A percentile compares a stretch with the other conserved stretches of the same genome.
phyloP scores from a whole-genome alignment of 2,113 vertebrate genomes.

The Esox niger region DNA sequence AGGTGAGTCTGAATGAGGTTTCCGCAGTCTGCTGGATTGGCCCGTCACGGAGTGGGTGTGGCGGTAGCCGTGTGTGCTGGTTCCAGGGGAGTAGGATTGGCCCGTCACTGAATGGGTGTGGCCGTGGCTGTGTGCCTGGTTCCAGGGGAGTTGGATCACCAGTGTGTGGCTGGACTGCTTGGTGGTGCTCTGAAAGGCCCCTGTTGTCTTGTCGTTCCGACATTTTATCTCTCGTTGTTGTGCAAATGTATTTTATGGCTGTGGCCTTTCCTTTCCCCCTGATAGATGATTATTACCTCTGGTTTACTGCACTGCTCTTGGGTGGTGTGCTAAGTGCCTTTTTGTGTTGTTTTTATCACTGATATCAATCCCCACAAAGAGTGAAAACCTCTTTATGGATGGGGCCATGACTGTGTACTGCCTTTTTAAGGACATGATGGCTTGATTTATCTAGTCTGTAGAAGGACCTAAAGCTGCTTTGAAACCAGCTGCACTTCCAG shows the following conservation, averaged over 20 bases:
- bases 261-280: slow-evolving; percentile 39
- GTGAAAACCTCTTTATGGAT: slow-evolving; percentile 38
- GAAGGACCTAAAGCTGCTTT: slow-evolving; percentile 42
- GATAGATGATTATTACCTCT: slow-evolving; percentile 50
- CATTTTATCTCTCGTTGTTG: slow-evolving; percentile 65
- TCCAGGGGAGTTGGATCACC: slow-evolving; percentile 26
- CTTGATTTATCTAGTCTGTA: slow-evolving; percentile 59
- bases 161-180: slow-evolving; percentile 32
- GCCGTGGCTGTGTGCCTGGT: slow-evolving; percentile 25
- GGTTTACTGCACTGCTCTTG: slow-evolving; percentile 51
- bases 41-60: slow-evolving; percentile 9
- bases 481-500: slow-evolving; percentile 41
- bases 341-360: slow-evolving; percentile 55
- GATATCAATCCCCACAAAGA: slow-evolving; percentile 57
- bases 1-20: background rate
- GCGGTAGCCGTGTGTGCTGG: slow-evolving; percentile 23
- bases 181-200: slow-evolving; percentile 40
- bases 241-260: slow-evolving; percentile 66
- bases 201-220: slow-evolving; percentile 57
- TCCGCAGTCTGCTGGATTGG: background rate
- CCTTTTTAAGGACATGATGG: slow-evolving; percentile 53
- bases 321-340: slow-evolving; percentile 58
- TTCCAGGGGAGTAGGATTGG: slow-evolving; percentile 21
- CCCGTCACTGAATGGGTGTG: slow-evolving; percentile 21
- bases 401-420: slow-evolving; percentile 35